Evolutionary conservation across 2,113 vertebrate genomes (phyloP).

Genomic region (Dascyllus trimaculatus): DNA sequence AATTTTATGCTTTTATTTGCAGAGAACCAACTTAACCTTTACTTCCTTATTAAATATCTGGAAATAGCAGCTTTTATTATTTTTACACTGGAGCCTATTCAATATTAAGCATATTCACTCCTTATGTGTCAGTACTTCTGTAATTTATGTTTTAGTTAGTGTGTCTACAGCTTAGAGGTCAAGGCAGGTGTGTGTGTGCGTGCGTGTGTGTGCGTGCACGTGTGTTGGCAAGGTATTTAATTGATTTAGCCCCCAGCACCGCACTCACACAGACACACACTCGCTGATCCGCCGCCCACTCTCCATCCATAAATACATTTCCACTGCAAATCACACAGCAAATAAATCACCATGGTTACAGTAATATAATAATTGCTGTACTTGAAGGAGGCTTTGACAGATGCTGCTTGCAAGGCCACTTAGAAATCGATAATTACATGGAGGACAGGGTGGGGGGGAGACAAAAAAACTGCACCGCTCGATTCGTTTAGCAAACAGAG

Average conservation of each 20-base stretch:
- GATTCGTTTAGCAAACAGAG: too few species aligned
- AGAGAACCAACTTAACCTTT: neutral
- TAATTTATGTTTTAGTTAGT: neutral
- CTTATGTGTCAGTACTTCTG: neutral
- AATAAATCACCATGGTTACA: constrained; percentile 81
- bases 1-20: neutral
- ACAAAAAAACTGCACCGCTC: neutral
- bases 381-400: constrained; percentile 56
- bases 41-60: neutral
- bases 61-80: neutral
- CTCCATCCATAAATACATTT: constrained; percentile 70
- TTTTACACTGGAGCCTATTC: neutral
- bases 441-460: constrained; percentile 15
- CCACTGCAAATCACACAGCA: constrained; percentile 66
- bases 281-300: constrained; percentile 64
- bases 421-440: constrained; percentile 53
- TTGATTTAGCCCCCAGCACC: constrained; percentile 47
- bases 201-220: neutral
- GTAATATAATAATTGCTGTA: constrained; percentile 70
- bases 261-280: constrained; percentile 26
- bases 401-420: constrained; percentile 53
- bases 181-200: neutral
- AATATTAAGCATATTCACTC: neutral
- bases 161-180: constrained; percentile 14
- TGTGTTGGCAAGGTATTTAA: constrained; percentile 46